Evolutionary conservation across 2,113 vertebrate species (phyloP), one percentile per base, ranked within the genome.

Genomic region (Callipepla californica): DNA sequence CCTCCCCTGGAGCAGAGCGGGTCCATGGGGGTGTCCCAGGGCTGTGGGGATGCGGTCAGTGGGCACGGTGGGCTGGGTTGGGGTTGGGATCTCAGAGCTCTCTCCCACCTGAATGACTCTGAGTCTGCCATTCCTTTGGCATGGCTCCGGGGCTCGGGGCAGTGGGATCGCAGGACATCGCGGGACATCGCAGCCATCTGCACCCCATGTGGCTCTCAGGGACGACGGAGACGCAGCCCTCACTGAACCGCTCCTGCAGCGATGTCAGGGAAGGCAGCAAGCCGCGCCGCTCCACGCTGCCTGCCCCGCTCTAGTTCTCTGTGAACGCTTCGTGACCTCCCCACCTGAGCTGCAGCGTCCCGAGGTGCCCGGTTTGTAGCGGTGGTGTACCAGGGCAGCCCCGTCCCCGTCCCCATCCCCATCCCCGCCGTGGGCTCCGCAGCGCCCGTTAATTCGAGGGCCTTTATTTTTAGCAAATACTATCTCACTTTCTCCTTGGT

Each of bases 401-500:
- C 34, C 34, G 34, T 36, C 34, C 34, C 34, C 34, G 34, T 36
- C 34, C 34, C 34, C 34, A 7, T 36, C 34, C 34, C 34, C 34
- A 36, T 36, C 34, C 34, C 34, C 34, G 34, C 34, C 34, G 34
- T 36, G 34, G 34, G 34, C 34, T 36, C 34, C 34, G 34, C 34
- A 36, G 34, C 28, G 85, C 34, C 80, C 65, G 91, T 75, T 91
- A 85, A 93, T 89, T 89, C 75, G 66, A 88, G 72, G 30, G 48
- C 36, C 34, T 18, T 75, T 95, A 95, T 91, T 95, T 95, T 93
- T 95, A 91, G 94, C 93, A 77, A 85, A 87, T 93, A 88, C 87
- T 93, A 87, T 93, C 91, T 91, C 91, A 88, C 88, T 91, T 91
- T 95, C 91, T 95, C 88, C 91, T 93, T 95, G 88, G 88, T 95